phyloP scores from a whole-genome alignment of 1,140 invertebrate genomes.

The Pachyrhynchus sulphureomaculatus region DNA sequence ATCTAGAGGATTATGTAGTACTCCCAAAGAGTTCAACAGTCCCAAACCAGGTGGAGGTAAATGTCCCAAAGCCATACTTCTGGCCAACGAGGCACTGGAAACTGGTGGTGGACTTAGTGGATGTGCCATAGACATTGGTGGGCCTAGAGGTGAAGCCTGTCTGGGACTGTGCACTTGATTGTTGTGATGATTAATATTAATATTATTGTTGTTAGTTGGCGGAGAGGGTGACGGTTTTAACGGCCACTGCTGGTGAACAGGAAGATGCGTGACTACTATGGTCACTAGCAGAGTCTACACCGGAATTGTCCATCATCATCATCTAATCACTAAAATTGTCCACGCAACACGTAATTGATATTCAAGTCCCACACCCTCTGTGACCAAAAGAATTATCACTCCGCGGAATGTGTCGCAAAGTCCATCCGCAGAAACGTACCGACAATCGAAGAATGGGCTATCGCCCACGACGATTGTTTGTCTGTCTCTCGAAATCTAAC shows the following conservation, averaged over 20 bases:
- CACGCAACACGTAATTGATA: conserved; percentile 6
- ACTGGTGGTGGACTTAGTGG: conserved; percentile 63
- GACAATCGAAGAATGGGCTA: conserved; percentile 43
- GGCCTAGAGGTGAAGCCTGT: conserved; percentile 47
- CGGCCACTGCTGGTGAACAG: conserved; percentile 53
- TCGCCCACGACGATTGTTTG: conserved; percentile 44
- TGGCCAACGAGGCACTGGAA: conserved; percentile 55
- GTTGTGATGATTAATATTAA: conserved; percentile 43
- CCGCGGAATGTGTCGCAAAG: conserved; percentile 29
- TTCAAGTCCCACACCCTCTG: conserved; percentile 24
- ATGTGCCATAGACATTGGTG: conserved; percentile 56
- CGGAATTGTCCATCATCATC: conserved; percentile 53
- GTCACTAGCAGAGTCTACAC: conserved; percentile 70
- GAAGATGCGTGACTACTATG: conserved; percentile 62
- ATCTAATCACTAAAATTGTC: conserved; percentile 7
- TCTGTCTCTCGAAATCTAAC: conserved; percentile 46
- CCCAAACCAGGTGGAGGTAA: conserved; percentile 77
- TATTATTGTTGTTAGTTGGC: conserved; percentile 50
- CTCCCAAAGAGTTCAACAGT: conserved; percentile 73
- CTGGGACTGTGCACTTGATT: conserved; percentile 49
- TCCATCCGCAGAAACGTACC: conserved; percentile 43
- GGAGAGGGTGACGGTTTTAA: conserved; percentile 58
- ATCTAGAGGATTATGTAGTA: conserved; percentile 71
- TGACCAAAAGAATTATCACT: conserved; percentile 3
- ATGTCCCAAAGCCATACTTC: conserved; percentile 58